Base-by-base conservation (phyloP, 2,888 invertebrate genomes). In the Heliconius charithonia region DNA sequence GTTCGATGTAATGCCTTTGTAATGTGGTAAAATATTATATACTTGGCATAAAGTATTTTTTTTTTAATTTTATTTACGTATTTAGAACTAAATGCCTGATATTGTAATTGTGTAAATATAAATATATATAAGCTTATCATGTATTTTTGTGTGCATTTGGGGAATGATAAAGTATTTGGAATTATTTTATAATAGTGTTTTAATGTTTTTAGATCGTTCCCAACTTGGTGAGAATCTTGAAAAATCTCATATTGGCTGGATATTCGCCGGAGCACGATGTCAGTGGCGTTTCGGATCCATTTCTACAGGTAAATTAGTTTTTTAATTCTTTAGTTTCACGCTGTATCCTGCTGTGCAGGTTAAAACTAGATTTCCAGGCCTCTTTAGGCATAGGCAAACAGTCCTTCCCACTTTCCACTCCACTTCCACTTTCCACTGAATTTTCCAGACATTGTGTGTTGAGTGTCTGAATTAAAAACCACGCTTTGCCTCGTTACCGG, bases 211-310 rank as follows among this genome's bases (percentile, higher is more conserved):
- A 99, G 99, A 98, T 99, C 92, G 99, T 99, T 85, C 99, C 99
- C 80, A 99, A 99, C 93, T 95, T 99, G 93, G 99, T 99, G 87
- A 96, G 99, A 88, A 99, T 99, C 91, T 95, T 99, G 92, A 99
- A 99, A 95, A 99, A 99, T 93, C 96, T 99, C 84, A 99, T 99
- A 85, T 96, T 99, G 95, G 99, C 99, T 77, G 99, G 99, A 41
- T 99, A 99, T 95, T 99, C 99, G 51, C 99, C 99, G 19, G 99
- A 99, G 90, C 99, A 99, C 92, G 99, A 99, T 93, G 99, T 99
- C 70, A 99, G 99, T 82, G 99, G 99, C 37, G 99, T 99, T 69
- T 99, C 99, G 85, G 99, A 99, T 95, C 99, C 99, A 71, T 99
- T 99, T 95, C 96, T 99, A 83, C 99, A 99, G 97, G 98, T 98